These are phyloP conservation scores for Glyphotaelius pellucidus DNA, from an alignment of 2,888 invertebrate genomes.

Conservation along the genomic window DNA sequence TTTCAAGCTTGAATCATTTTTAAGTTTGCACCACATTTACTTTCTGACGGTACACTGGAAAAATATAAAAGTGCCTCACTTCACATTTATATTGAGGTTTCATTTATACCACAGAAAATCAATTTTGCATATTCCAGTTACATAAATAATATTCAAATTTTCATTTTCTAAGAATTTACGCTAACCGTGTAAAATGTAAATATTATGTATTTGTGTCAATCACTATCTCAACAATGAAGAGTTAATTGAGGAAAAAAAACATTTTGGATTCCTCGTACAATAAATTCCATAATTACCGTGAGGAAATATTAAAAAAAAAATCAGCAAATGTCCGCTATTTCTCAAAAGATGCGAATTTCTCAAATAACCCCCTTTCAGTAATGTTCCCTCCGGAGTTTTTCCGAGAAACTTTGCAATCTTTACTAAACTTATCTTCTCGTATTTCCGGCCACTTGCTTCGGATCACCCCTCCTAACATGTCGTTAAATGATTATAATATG, in stretches of 20 bases:
- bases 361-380: too few species aligned
- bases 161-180: background rate
- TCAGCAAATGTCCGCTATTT: too few species aligned
- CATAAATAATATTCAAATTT: background rate
- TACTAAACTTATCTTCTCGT: background rate
- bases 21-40: background rate
- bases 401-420: too few species aligned
- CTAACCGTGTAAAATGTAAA: background rate
- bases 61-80: background rate
- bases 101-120: background rate
- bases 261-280: too few species aligned
- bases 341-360: too few species aligned
- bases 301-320: too few species aligned
- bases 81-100: background rate
- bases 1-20: too few species aligned
- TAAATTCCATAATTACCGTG: too few species aligned
- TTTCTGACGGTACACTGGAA: background rate
- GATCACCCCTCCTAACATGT: background rate
- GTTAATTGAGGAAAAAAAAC: background rate
- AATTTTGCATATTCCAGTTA: background rate
- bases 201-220: background rate
- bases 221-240: background rate
- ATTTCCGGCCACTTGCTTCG: background rate
- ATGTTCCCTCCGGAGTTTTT: too few species aligned
- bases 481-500: background rate